Base-by-base conservation (phyloP, 2,888 invertebrate species). In the Brachynemurus nebulosus region DNA sequence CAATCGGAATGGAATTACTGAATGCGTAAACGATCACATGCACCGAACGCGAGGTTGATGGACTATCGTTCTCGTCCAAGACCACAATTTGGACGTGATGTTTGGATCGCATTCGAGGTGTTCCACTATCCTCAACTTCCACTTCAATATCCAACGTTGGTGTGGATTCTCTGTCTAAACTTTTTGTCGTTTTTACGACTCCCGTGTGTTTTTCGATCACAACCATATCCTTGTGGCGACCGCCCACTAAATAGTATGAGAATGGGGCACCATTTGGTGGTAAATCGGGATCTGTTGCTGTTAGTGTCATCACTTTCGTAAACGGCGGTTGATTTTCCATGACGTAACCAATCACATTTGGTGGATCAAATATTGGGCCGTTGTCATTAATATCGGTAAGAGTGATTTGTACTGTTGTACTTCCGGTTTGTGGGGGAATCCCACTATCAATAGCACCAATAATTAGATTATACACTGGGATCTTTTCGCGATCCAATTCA, bases 261-360 rank as follows among this genome's bases (percentile, higher is more conserved):
- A 91, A 95, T 11, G 93, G 93, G 3, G 86, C 89, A 6, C 89
- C 90, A 58, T 93, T 92, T 3, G 88, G 86, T 16, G 89, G 85
- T 42, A 89, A 62, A 65, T 95, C 93, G 0, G 85, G 84, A 69
- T 95, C 95, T 40, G 73, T 83, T 0, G 93, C 92, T 4, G 78
- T 73, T n/a, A 95, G 67, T 0, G 83, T 84, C 72, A 86, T 80
- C 9, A 93, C 79, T 51, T 76, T 81, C 0, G 88, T 85, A 46
- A 81, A 84, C 0, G 84, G 74, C 0, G 85, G 85, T 61, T 89
- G 86, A 58, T 92, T 91, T 66, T 95, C 95, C 45, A 76, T 73
- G 1, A 95, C 79, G 50, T 80, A 78, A 0, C 89, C 92, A 34
- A 80, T 64, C 16, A 83, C 73, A 50, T 76, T 76, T 1, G 72